Evolutionary conservation across 2,888 invertebrate genomes (phyloP), one percentile per base, ranked within the genome.

Genomic region (Rhimphoctona megacephalus): DNA sequence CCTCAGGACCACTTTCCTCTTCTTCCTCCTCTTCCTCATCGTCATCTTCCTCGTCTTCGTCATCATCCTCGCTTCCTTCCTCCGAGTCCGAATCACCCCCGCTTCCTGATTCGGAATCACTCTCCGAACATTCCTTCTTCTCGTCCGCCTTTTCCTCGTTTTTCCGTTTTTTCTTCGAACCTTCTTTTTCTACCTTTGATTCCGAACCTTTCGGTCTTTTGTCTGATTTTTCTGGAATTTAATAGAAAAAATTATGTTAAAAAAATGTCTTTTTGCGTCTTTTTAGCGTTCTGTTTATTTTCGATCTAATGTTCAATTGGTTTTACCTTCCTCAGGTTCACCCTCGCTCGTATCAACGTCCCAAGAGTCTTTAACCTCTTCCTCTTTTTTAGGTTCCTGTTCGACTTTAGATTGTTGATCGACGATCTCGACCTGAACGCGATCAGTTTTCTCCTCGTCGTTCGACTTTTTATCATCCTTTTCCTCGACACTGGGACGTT

Each of bases 321-420:
- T 39, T 86, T 91, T 85, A 89, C 92, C 94, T 91, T 95, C 95
- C 80, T 94, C 94, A 7, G 93, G 94, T 88, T 96, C 96, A 81
- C 95, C 96, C 33, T 95, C 96, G 8, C 96, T 96, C 69, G 97
- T 97, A 86, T 97, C 97, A 0, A 97, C 97, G 94, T 98, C 98
- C 98, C 98, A 98, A 0, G 97, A 96, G 91, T 98, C 97, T 93
- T 98, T 98, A 0, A 98, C 96, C 86, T 96, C 96, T 90, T 95
- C 96, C 4, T 95, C 95, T 14, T 91, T 78, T 25, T 85, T 88
- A 36, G 36, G 19, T 52, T 85, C 85, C 82, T 87, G 85, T 80
- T 93, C 93, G 6, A 76, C 57, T 89, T 92, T 91, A 90, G 95
- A 94, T 93, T 95, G 95, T 79, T 95, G 95, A 90, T 96, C 96